A percentile compares a stretch with the other conserved stretches of the same genome.
Evolutionary conservation across 2,797 vertebrate genomes (phyloP).

Genomic region (Takifugu ocellatus): DNA sequence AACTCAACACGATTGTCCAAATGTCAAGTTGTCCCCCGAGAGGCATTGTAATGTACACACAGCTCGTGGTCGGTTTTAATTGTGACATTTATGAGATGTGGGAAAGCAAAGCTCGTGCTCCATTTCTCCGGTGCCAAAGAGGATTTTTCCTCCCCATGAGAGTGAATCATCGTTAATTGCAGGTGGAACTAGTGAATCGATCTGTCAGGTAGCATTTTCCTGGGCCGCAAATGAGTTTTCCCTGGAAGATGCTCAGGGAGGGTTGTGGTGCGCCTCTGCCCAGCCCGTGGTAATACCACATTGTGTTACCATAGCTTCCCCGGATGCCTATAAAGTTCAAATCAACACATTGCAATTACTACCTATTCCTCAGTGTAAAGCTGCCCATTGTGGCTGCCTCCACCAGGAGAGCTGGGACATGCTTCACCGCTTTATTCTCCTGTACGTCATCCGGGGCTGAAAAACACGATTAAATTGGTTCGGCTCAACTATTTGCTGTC

Average conservation of each 20-base stretch:
- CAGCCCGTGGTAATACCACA: constrained; percentile 49
- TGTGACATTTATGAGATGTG: constrained; percentile 74
- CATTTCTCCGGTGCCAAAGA: constrained; percentile 31
- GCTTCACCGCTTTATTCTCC: constrained; percentile 65
- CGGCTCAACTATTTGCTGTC: constrained; percentile 73
- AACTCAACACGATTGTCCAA: constrained; percentile 68
- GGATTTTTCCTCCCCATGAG: constrained; percentile 38
- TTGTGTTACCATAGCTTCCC: constrained; percentile 50
- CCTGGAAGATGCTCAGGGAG: constrained; percentile 47
- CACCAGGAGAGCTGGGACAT: constrained; percentile 60
- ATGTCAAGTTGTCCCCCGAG: constrained; percentile 70
- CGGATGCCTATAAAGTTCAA: constrained; percentile 64
- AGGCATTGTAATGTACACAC: constrained; percentile 59
- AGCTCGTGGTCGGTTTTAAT: constrained; percentile 67
- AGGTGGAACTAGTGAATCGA: constrained; percentile 64
- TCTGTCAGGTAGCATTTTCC: constrained; percentile 70
- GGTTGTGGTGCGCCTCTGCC: constrained; percentile 28
- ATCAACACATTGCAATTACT: constrained; percentile 70
- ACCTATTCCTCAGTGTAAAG: constrained; percentile 52
- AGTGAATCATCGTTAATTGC: constrained; percentile 65
- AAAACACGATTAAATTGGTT: constrained; percentile 75
- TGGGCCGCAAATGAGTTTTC: constrained; percentile 66
- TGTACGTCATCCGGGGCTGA: constrained; percentile 58
- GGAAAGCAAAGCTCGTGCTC: constrained; percentile 55
- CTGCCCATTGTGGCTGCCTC: constrained; percentile 51